Conservation (phyloP, 2,797 vertebrate genomes). For the Hydrolagus colliei region DNA sequence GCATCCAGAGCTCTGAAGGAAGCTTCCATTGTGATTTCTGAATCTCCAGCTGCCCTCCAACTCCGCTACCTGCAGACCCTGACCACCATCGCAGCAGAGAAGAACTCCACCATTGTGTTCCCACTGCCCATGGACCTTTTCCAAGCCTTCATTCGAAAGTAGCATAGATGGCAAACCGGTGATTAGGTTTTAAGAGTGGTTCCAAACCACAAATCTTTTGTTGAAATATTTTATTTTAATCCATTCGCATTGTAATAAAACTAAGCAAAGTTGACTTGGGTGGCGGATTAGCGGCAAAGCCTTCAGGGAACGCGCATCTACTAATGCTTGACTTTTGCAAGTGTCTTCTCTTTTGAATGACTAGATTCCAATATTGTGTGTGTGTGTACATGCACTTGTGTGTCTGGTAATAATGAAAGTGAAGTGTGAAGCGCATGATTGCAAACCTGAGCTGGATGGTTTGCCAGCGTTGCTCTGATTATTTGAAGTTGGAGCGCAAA, state of each 20-base stretch:
- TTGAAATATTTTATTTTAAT: background rate
- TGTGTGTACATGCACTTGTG: too few species aligned
- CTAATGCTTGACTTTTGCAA: background rate
- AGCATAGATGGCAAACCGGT: conserved; percentile 37
- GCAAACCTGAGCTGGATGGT: background rate
- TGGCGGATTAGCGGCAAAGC: background rate
- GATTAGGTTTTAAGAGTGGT: background rate
- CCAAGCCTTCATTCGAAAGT: conserved; percentile 53
- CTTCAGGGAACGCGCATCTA: background rate
- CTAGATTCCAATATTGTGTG: background rate
- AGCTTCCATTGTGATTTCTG: conserved; percentile 81
- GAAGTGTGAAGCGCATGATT: too few species aligned
- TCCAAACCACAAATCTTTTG: conserved; percentile 14
- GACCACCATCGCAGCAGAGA: conserved; percentile 88
- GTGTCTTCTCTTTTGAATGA: conserved; percentile 1
- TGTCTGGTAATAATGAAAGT: too few species aligned
- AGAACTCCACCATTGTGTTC: conserved; percentile 94
- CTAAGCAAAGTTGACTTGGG: background rate
- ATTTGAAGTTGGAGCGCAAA: background rate
- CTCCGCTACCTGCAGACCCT: conserved; percentile 92
- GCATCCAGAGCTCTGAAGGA: conserved; percentile 87
- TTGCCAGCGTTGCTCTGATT: background rate
- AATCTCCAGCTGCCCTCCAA: conserved; percentile 86
- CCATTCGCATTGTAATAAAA: conserved; percentile 7
- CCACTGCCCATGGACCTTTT: conserved; percentile 85